Conservation (phyloP, 2,888 invertebrate species). For the Charanyca ferruginea region DNA sequence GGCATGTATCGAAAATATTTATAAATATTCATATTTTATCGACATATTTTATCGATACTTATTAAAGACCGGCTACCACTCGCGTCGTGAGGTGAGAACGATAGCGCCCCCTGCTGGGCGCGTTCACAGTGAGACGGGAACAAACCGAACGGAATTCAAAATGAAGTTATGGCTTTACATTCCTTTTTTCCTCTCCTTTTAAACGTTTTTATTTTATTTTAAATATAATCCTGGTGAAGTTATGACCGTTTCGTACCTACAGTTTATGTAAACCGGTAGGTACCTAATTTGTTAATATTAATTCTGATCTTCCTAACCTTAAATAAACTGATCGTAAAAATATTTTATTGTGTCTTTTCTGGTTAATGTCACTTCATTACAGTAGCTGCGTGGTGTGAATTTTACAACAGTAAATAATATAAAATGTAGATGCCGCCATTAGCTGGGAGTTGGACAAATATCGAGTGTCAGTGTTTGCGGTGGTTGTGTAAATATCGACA, state of each 20-base stretch:
- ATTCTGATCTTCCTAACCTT: constrained; percentile 64
- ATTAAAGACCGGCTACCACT: constrained; percentile 91
- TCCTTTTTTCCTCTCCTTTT: constrained; percentile 81
- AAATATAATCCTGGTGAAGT: constrained; percentile 79
- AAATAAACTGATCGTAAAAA: constrained; percentile 58
- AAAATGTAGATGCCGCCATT: constrained; percentile 80
- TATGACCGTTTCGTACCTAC: constrained; percentile 74
- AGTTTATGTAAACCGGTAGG: constrained; percentile 67
- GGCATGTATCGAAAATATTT: constrained; percentile 88
- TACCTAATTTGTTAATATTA: constrained; percentile 67
- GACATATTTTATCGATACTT: constrained; percentile 90
- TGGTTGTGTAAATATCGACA: constrained; percentile 88
- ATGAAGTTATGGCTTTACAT: constrained; percentile 89
- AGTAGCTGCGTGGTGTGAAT: constrained; percentile 85
- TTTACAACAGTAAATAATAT: constrained; percentile 79
- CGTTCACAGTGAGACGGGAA: constrained; percentile 87
- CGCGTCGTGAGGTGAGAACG: constrained; percentile 91
- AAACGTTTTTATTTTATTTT: constrained; percentile 85
- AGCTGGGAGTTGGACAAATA: constrained; percentile 88
- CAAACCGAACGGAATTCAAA: constrained; percentile 89
- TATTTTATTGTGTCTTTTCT: constrained; percentile 63
- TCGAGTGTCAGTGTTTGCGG: constrained; percentile 87
- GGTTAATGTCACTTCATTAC: constrained; percentile 79
- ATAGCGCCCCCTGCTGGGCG: constrained; percentile 89
- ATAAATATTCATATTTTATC: constrained; percentile 90